A percentile compares a stretch with the other conserved stretches of the same genome.
phyloP scores from a whole-genome alignment of 2,797 vertebrate genomes.

The Bufotes viridis region DNA sequence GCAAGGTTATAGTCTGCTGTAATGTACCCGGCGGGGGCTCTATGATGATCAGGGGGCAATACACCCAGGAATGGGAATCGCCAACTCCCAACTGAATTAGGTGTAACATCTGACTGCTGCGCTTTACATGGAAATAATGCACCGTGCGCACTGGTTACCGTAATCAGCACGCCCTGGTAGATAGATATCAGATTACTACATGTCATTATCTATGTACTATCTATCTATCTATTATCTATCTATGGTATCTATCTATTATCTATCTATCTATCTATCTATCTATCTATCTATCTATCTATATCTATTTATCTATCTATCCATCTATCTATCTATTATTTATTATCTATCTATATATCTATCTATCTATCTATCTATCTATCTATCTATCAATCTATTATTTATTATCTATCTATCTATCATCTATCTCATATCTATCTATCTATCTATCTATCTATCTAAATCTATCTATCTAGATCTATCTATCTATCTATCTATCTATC shows the following conservation, averaged over 20 bases:
- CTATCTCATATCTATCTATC: background rate
- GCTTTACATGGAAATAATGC: background rate
- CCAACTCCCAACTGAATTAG: background rate
- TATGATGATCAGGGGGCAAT: background rate
- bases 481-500: background rate
- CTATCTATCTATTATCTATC: background rate
- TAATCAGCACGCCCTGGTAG: background rate
- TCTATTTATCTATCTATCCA: background rate
- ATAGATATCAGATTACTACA: background rate
- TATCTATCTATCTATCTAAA: background rate
- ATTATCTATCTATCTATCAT: slow-evolving; percentile 10
- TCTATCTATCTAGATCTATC: background rate
- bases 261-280: background rate
- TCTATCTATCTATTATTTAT: background rate
- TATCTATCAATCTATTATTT: background rate
- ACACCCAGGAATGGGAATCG: background rate
- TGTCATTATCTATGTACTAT: background rate
- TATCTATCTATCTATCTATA: background rate
- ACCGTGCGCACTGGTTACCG: background rate
- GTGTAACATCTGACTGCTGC: background rate
- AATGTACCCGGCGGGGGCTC: background rate
- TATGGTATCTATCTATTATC: background rate
- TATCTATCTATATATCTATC: background rate
- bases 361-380: background rate
- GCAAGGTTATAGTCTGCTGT: background rate